A percentile compares a stretch with the other conserved stretches of the same genome.
Evolutionary conservation across 2,113 vertebrate genomes (phyloP).

Genomic region (Odontesthes bonariensis): DNA sequence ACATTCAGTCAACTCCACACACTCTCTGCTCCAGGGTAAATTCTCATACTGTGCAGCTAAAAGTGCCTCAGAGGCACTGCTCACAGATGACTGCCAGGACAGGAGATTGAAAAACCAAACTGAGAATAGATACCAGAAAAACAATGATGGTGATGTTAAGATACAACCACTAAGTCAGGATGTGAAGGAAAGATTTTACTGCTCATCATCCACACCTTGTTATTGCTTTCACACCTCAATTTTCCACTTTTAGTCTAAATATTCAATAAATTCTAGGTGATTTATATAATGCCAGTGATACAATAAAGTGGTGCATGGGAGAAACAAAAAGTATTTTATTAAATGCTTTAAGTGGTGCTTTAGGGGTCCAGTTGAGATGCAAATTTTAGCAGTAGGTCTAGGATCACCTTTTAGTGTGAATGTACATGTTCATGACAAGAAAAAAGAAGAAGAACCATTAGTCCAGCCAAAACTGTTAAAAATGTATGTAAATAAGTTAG

Average conservation of each 20-base stretch:
- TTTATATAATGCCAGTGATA: background rate
- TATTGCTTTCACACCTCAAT: background rate
- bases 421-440: too few species aligned
- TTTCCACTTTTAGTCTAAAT: background rate
- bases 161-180: slow-evolving; percentile 7
- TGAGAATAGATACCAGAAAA: slow-evolving; percentile 9
- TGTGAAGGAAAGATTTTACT: background rate
- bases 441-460: too few species aligned
- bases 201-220: background rate
- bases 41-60: slow-evolving; percentile 4
- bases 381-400: background rate
- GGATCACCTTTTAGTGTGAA: too few species aligned
- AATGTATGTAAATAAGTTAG: too few species aligned
- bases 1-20: slow-evolving; percentile 20
- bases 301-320: background rate
- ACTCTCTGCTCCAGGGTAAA: slow-evolving; percentile 42
- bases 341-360: slow-evolving; percentile 6
- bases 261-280: background rate
- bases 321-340: background rate
- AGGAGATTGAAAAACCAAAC: slow-evolving; percentile 30
- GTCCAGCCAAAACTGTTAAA: too few species aligned
- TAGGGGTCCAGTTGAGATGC: background rate
- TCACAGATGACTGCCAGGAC: slow-evolving; percentile 16
- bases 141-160: background rate
- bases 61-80: slow-evolving; percentile 41